phyloP scores from a whole-genome alignment of 2,888 invertebrate species.

The Orthonychiurus folsomi region DNA sequence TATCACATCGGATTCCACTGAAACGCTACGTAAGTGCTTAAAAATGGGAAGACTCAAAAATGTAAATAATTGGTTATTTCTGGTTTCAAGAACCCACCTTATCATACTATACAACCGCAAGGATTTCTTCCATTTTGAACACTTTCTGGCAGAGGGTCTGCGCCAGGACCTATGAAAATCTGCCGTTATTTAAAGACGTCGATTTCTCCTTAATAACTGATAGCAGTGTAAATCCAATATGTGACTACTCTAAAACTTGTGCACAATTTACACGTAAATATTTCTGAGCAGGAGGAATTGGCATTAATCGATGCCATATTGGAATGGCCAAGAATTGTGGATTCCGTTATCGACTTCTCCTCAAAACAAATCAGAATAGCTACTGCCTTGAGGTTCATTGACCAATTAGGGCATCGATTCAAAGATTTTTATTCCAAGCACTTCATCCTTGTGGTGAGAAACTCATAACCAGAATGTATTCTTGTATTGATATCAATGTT shows the following conservation, averaged over 20 bases:
- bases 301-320: slow-evolving; percentile 18
- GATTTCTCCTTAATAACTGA: too few relatives aligned
- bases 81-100: too few relatives aligned
- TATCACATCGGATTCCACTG: too few relatives aligned
- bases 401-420: slow-evolving; percentile 21
- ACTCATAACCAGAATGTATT: background rate
- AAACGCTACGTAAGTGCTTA: too few relatives aligned
- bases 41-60: too few relatives aligned
- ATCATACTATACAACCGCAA: background rate
- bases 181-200: background rate
- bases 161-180: background rate
- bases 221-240: too few relatives aligned
- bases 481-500: too few relatives aligned
- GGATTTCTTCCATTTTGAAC: background rate
- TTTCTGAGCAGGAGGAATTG: slow-evolving; percentile 22
- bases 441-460: slow-evolving; percentile 26
- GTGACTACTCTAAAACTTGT: background rate
- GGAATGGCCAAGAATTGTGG: slow-evolving; percentile 28
- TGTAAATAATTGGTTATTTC: too few relatives aligned
- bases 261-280: too few relatives aligned
- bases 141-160: background rate
- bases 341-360: slow-evolving; percentile 19
- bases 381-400: slow-evolving; percentile 16
- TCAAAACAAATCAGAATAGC: slow-evolving; percentile 11
- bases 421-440: slow-evolving; percentile 24